Base-by-base conservation (phyloP, 1,140 invertebrate species). In the Cecropterus lyciades region DNA sequence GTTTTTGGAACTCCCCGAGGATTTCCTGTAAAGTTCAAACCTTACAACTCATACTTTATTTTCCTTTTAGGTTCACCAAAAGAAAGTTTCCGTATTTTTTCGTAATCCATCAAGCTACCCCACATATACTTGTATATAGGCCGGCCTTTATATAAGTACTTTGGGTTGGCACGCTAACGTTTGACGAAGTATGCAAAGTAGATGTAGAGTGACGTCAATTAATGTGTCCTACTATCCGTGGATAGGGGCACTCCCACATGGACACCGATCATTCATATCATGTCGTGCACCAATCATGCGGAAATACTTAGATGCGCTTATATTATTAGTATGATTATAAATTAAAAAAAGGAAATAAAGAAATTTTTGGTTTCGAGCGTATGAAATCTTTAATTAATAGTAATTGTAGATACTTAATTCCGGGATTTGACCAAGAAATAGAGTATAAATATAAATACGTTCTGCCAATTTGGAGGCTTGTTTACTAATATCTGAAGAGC, bases 191-290 rank as follows among this genome's bases (percentile, higher is more conserved):
- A 46, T 51, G 63, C 33, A 40, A 30, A 37, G 51, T 66, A 37
- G 60, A 43, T 55, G 56, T 9, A 40, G 64, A 52, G 43, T 72
- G 68, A 73, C 69, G 69, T 74, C 66, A 74, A 65, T 59, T 24
- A 56, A 65, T 65, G 49, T 67, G 69, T 74, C 69, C 65, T 71
- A 68, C 68, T 74, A 62, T 68, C 69, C 62, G 69, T 53, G 40
- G 16, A 56, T 15, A 27, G 42, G 55, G 56, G 45, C n/a, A 17
- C 51, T 48, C 45, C 14, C 27, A 40, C 55, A 57, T 43, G 30
- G 55, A 57, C 20, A 24, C 20, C 43, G 60, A 70, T 57, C 51
- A 65, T 55, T 27, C 52, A 46, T 57, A 63, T 37, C 59, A 62
- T 56, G 49, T 62, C 53, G 55, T 62, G 46, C 51, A 42, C 20